Base-by-base conservation (phyloP, 2,113 vertebrate species). In the Otis tarda region DNA sequence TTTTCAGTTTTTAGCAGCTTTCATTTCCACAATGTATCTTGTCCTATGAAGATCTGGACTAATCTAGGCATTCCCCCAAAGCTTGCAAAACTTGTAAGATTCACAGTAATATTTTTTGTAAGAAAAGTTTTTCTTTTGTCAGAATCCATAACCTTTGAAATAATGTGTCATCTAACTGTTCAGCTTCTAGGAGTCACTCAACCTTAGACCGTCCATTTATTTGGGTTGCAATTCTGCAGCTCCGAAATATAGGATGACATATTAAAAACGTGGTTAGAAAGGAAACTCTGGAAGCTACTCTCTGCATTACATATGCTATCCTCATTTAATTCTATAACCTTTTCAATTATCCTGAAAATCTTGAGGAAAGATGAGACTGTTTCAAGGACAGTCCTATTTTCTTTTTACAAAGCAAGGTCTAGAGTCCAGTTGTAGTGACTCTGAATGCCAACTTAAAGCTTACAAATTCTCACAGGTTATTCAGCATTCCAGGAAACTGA, bases 401-500 rank as follows among this genome's bases (percentile, higher is more conserved):
- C 22, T 47, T 52, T 53, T 50, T 63, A 39, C 21, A 90, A 83
- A 77, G 35, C 17, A 63, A 93, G 25, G 22, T 82, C 71, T 89
- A 75, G 14, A 55, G 53, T 52, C 45, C 56, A 83, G 43, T n/a
- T 0, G 0, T 47, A 43, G 24, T n/a, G 30, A 85, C 55, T 84
- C 57, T 41, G 43, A 86, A 86, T 49, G 23, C 39, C 37, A 67
- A 4, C 12, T 74, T 57, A 90, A 82, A 91, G 52, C 37, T 63
- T 79, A 73, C 21, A 30, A 33, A 47, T 90, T 80, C 64, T 85
- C 70, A 59, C 22, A 63, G 43, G 31, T 90, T 95, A 71, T 87
- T 95, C 88, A 52, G 73, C 91, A 90, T 94, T 94, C 83, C 61
- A 59, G 70, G 69, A 92, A 95, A 90, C 60, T 30, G 68, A 93